Base-by-base conservation (phyloP, 2,888 invertebrate genomes). In the Ichneumon xanthorius region DNA sequence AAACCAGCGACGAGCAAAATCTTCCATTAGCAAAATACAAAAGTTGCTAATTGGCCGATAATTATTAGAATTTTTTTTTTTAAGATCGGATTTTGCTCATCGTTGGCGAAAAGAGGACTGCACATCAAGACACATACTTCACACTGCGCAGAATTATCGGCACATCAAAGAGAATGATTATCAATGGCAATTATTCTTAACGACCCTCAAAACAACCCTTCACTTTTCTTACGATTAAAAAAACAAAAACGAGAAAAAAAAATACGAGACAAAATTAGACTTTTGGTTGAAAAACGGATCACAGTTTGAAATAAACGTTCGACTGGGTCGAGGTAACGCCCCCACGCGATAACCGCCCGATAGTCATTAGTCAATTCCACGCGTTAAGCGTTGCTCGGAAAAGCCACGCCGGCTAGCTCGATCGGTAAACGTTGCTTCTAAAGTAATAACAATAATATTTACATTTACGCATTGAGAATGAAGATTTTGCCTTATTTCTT, bases 391-490 rank as follows among this genome's bases (percentile, higher is more conserved):
- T 63, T 26, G 33, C 33, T 53, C 70, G 9, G 63, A 48, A 50
- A 48, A 45, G 26, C 53, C 48, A 11, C 9, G 40, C 58, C 33
- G 11, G 68, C 63, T n/a, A 50, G 75, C 65, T 71, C 19, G 14
- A 55, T 63, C 33, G 61, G 65, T 71, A 67, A 40, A 82, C 50
- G 72, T 48, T 70, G 33, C 70, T 65, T 16, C 37, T 50, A 65
- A 76, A 75, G 61, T 72, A 45, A 73, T 73, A 81, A 85, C 58
- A 67, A 70, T 65, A 65, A 85, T 85, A 85, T 85, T 82, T 85
- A 85, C 85, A 85, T 82, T 82, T 61, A 82, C 61, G 26, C 33
- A n/a, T 67, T 61, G 7, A 76, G 80, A 76, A 80, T 71, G 19
- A 37, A 73, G 26, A 71, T 67, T 70, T 73, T 53, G 22, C 55